Evolutionary conservation across 2,113 vertebrate species (phyloP).

Genomic region (Menura novaehollandiae): DNA sequence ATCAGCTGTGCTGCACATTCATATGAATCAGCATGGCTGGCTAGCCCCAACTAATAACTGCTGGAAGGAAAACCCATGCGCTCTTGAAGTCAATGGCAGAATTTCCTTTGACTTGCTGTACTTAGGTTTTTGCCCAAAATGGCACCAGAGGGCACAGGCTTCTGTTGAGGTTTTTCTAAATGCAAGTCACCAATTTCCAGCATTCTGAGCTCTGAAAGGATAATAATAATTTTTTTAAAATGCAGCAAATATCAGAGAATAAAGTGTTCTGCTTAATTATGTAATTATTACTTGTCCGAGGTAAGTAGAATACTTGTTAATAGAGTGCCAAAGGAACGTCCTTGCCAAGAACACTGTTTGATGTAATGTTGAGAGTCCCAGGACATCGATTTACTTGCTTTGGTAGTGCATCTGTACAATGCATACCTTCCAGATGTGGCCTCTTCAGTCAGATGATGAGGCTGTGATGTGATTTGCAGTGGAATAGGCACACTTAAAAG

Average conservation of each 20-base stretch:
- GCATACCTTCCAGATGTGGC: background rate
- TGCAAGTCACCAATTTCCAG: background rate
- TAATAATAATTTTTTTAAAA: background rate
- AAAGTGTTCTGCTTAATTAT: background rate
- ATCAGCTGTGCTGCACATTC: background rate
- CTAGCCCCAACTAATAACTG: background rate
- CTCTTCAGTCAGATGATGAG: background rate
- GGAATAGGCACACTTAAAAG: background rate
- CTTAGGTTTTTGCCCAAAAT: background rate
- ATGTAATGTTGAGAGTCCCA: background rate
- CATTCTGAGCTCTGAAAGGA: background rate
- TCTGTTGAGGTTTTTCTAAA: background rate
- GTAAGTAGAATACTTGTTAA: background rate
- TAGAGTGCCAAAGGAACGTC: background rate
- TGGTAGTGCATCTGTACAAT: background rate
- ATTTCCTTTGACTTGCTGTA: background rate
- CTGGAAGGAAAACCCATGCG: background rate
- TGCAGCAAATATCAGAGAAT: background rate
- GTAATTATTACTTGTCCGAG: background rate
- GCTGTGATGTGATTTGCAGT: background rate
- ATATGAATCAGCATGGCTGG: background rate
- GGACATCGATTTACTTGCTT: background rate
- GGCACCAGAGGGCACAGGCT: background rate
- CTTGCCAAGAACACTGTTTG: background rate
- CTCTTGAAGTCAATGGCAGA: background rate